Conservation (phyloP, 2,113 vertebrate genomes). For the Aegotheles bennettii region DNA sequence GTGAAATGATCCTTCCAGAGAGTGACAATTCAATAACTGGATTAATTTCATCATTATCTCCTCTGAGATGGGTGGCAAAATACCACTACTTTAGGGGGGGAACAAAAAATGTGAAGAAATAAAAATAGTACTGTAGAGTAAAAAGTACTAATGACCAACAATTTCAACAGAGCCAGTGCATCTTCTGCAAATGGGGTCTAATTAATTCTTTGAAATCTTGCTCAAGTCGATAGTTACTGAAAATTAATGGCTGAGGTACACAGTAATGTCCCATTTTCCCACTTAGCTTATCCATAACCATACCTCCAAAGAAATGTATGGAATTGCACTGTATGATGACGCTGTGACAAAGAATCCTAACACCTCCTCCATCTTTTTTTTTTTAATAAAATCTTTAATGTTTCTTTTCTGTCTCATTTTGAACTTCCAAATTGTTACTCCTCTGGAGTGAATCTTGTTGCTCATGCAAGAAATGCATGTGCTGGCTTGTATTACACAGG, state of each 20-base stretch:
- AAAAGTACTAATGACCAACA: neutral
- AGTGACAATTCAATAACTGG: neutral
- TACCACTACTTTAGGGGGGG: neutral
- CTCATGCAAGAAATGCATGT: neutral
- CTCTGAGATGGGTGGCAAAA: neutral
- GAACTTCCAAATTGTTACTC: neutral
- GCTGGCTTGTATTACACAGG: neutral
- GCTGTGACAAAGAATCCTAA: neutral
- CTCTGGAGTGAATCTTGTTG: neutral
- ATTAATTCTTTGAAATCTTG: neutral
- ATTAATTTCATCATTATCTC: constrained; percentile 17
- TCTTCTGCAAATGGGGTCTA: neutral
- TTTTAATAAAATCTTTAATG: neutral
- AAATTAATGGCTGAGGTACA: neutral
- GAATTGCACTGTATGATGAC: neutral
- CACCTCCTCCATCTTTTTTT: accelerated
- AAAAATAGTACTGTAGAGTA: neutral
- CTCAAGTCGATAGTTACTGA: neutral
- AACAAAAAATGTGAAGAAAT: neutral
- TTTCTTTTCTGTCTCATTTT: neutral
- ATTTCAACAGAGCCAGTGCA: neutral
- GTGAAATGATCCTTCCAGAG: constrained; percentile 3
- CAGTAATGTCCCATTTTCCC: neutral
- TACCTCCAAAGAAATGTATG: neutral
- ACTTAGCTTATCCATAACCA: neutral